Conservation (phyloP, 2,888 invertebrate species). For the Drosophila austrosaltans region DNA sequence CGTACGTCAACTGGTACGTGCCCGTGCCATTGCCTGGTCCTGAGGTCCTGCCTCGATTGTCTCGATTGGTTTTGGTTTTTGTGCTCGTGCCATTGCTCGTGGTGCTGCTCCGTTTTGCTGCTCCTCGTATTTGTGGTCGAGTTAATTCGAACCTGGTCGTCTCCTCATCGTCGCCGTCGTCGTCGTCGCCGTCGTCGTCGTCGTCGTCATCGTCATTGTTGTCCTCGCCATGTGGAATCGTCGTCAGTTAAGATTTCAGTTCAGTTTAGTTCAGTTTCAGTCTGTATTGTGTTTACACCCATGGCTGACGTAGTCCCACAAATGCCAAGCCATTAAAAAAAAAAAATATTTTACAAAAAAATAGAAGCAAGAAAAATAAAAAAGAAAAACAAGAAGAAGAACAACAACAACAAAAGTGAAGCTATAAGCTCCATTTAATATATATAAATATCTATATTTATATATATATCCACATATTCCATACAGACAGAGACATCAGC, state of each 20-base stretch:
- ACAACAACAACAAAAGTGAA: slow-evolving; percentile 5
- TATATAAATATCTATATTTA: slow-evolving; percentile 5
- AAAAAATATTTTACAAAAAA: slow-evolving; percentile 20
- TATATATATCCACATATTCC: not conserved
- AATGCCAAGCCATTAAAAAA: slow-evolving; percentile 42
- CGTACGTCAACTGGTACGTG: slow-evolving; percentile 11
- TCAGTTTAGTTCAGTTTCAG: slow-evolving; percentile 66
- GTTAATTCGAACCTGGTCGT: slow-evolving; percentile 72
- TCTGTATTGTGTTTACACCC: slow-evolving; percentile 82
- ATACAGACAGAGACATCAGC: too few species aligned
- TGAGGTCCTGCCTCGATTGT: slow-evolving; percentile 16
- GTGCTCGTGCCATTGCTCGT: slow-evolving; percentile 39
- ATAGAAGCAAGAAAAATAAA: slow-evolving; percentile 10
- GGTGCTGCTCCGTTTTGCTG: slow-evolving; percentile 1
- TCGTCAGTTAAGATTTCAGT: slow-evolving; percentile 51
- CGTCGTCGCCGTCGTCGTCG: too few species aligned
- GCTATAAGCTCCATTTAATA: slow-evolving; percentile 6
- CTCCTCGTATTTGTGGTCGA: slow-evolving; percentile 70
- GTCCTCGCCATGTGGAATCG: slow-evolving; percentile 31
- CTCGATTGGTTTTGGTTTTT: slow-evolving; percentile 14
- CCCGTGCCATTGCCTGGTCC: slow-evolving; percentile 6
- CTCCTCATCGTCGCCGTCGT: slow-evolving; percentile 26
- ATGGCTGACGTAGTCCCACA: slow-evolving; percentile 77
- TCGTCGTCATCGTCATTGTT: slow-evolving; percentile 31
- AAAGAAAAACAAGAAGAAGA: not conserved